Percentiles rank a stretch among this genome's conserved stretches.
Evolutionary conservation across 1,140 invertebrate species (phyloP).

Genomic region (Parasteatoda tepidariorum): DNA sequence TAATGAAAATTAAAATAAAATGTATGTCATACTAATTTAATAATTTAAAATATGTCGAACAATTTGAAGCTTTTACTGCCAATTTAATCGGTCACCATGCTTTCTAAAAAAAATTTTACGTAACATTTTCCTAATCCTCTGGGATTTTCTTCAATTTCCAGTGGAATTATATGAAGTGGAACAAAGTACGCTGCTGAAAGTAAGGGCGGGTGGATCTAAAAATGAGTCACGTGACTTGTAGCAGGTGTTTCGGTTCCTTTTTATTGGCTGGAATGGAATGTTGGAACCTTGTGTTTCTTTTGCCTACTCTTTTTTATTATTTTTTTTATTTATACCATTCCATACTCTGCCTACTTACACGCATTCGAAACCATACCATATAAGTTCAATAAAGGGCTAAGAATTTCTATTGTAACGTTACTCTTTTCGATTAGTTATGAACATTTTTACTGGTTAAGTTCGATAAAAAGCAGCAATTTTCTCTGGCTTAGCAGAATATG

Average conservation of each 20-base stretch:
- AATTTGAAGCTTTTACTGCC: too few species aligned
- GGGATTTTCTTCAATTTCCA: slow-evolving; percentile 60
- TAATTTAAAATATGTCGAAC: too few species aligned
- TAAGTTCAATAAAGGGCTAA: too few species aligned
- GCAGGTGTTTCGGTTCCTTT: slow-evolving; percentile 56
- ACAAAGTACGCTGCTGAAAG: slow-evolving; percentile 17
- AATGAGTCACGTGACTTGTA: slow-evolving; percentile 58
- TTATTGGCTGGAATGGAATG: slow-evolving; percentile 56
- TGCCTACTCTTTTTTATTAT: slow-evolving; percentile 20
- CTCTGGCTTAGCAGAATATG: too few species aligned
- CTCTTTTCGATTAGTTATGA: too few species aligned
- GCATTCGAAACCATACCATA: too few species aligned
- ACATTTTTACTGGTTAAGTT: too few species aligned
- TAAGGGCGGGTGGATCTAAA: slow-evolving; percentile 3
- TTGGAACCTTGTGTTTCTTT: slow-evolving; percentile 26
- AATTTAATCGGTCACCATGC: not conserved
- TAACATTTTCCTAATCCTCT: slow-evolving; percentile 56
- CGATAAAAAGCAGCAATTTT: too few species aligned
- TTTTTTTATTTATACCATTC: not conserved
- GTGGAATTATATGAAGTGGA: slow-evolving; percentile 59
- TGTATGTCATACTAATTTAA: too few species aligned
- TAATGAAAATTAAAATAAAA: too few species aligned
- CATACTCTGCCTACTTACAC: too few species aligned
- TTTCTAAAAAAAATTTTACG: slow-evolving; percentile 32
- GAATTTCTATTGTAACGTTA: too few species aligned